Evolutionary conservation across 2,888 invertebrate genomes (phyloP).

Genomic region (Scaptomyza polygonia): DNA sequence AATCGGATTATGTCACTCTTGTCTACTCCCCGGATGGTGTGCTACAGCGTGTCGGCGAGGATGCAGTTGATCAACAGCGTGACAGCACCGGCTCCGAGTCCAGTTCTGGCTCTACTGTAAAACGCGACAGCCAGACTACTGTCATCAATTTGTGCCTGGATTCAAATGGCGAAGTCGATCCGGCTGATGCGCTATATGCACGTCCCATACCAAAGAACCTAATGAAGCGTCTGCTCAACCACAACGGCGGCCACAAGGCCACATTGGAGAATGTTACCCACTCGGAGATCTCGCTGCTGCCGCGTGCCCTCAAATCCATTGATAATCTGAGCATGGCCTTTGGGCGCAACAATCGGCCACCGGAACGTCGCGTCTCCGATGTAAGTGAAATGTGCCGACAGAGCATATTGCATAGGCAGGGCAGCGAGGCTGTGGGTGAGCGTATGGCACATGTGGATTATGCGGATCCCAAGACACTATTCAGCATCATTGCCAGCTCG

Average conservation of each 20-base stretch:
- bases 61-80: conserved; percentile 58
- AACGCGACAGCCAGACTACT: conserved; percentile 75
- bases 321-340: conserved; percentile 77
- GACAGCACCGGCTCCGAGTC: conserved; percentile 66
- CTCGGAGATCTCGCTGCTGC: conserved; percentile 80
- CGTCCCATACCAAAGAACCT: conserved; percentile 79
- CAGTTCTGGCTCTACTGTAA: conserved; percentile 67
- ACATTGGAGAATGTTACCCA: conserved; percentile 69
- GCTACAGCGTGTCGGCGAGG: conserved; percentile 80
- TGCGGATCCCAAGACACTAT: conserved; percentile 90
- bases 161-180: conserved; percentile 25
- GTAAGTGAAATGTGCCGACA: conserved; percentile 83
- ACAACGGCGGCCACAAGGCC: conserved; percentile 44
- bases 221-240: conserved; percentile 78
- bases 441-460: conserved; percentile 95
- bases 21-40: conserved; percentile 81
- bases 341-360: conserved; percentile 76
- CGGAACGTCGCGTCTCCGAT: conserved; percentile 83
- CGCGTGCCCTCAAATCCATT: conserved; percentile 77
- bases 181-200: conserved; percentile 57
- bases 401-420: conserved; percentile 88
- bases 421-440: conserved; percentile 93
- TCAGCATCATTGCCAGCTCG: conserved; percentile 66
- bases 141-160: conserved; percentile 68
- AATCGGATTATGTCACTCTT: conserved; percentile 84